phyloP scores from a whole-genome alignment of 2,888 invertebrate species.

The Lysandra bellargus region DNA sequence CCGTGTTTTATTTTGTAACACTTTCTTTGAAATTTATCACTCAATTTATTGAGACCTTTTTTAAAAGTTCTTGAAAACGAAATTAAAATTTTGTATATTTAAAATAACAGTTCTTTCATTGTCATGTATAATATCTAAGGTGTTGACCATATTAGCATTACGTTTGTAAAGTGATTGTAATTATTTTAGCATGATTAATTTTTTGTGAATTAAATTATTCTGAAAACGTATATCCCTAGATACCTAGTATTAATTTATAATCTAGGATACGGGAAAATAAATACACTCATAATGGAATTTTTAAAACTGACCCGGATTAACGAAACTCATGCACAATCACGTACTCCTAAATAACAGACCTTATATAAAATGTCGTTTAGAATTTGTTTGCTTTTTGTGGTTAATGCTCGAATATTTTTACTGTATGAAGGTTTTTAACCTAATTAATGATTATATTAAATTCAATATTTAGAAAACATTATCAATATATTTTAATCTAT shows the following conservation, averaged over 20 bases:
- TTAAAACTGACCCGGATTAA: constrained; percentile 38
- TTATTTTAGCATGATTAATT: not conserved
- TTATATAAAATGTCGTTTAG: constrained; percentile 6
- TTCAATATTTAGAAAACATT: not conserved
- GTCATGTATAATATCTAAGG: no score
- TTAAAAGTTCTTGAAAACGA: not conserved
- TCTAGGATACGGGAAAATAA: not conserved
- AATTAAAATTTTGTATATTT: not conserved
- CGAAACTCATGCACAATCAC: constrained; percentile 50
- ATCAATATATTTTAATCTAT: not conserved
- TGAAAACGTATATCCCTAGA: not conserved
- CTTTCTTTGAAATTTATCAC: constrained; percentile 7
- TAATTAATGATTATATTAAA: no score
- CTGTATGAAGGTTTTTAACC: not conserved
- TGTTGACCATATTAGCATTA: no score
- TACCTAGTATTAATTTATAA: not conserved
- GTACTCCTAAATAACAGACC: constrained; percentile 38
- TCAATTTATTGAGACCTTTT: not conserved
- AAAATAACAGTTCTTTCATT: not conserved
- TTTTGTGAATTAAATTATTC: not conserved
- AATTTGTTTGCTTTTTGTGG: constrained; percentile 16
- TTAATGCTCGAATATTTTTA: not conserved
- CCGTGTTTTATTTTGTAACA: constrained; percentile 26
- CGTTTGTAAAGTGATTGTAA: not conserved
- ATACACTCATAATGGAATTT: constrained; percentile 26